Base-by-base conservation (phyloP, 2,113 vertebrate species). In the Bagarius yarrelli region DNA sequence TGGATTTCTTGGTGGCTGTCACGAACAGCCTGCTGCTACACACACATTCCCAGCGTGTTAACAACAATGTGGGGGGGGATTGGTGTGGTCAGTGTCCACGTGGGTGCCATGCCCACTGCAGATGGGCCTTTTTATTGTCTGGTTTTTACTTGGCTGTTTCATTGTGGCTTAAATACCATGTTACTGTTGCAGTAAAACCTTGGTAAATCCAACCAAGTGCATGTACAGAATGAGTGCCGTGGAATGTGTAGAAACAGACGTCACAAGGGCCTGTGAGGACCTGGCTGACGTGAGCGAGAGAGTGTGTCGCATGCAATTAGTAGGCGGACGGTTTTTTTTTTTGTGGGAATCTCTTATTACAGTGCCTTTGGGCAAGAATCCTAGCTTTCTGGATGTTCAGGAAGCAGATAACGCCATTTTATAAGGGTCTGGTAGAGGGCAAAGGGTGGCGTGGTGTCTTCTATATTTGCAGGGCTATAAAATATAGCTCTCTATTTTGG, bases 401-500 rank as follows among this genome's bases (percentile, higher is more conserved):
- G 75, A 52, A 23, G 57, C 18, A 63, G 25, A 47, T 16, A 57
- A 44, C 13, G 44, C 27, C 25, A 30, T 16, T 19, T 16, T 19
- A 23, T 73, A 4, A 72, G 8, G 50, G 25, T 72, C 30, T 32
- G 25, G 27, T 21, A 18, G 21, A 52, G 71, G 25, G 76, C 27
- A 50, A 76, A 69, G 2, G 52, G 55, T 80, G 47, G 30, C 15
- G 8, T 70, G 30, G 56, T 47, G 50, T 34, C 56, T 52, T 67
- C 25, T 47, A 2, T 34, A 44, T 67, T 21, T 63, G 44, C 56
- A 79, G 40, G 79, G 64, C 75, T 90, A 90, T 90, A 90, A 82
- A 88, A 91, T 92, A 83, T 87, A 89, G 87, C 86, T 84, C 83
- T 86, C 84, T 82, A 86, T 83, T 56, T 81, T 81, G 47, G 85